These are phyloP conservation scores for Myotis vivesi DNA, from an alignment of 2,797 vertebrate genomes.

Conservation along the genomic window DNA sequence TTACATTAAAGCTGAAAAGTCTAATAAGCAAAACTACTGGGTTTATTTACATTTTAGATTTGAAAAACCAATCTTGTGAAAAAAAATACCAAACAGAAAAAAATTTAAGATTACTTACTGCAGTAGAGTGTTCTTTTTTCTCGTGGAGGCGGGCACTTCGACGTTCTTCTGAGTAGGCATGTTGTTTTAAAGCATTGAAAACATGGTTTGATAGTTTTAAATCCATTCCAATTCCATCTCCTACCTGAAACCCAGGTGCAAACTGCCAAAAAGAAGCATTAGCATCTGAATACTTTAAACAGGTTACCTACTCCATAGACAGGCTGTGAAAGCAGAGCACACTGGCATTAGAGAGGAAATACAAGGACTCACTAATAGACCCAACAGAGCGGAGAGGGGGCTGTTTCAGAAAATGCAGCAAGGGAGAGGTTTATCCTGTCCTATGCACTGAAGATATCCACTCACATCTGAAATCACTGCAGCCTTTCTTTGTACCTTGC, in stretches of 20 bases:
- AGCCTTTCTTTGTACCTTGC: not conserved
- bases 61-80: slow-evolving; percentile 21
- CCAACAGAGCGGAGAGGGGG: not conserved
- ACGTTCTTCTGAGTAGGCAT: slow-evolving; percentile 94
- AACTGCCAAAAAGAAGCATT: slow-evolving; percentile 86
- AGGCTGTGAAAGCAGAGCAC: not conserved
- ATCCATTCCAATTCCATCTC: slow-evolving; percentile 97
- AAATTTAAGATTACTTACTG: slow-evolving; percentile 84
- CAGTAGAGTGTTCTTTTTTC: slow-evolving; percentile 98
- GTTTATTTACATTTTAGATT: slow-evolving; percentile 23
- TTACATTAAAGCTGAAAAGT: slow-evolving; percentile 21
- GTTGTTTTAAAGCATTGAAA: slow-evolving; percentile 96
- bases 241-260: slow-evolving; percentile 94
- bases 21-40: not conserved
- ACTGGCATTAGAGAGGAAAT: not conserved
- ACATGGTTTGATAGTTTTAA: slow-evolving; percentile 97
- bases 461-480: not conserved
- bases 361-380: not conserved
- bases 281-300: slow-evolving; percentile 24
- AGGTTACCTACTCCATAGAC: not conserved
- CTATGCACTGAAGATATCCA: not conserved
- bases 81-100: slow-evolving; percentile 1
- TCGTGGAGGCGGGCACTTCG: slow-evolving; percentile 95
- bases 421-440: not conserved
- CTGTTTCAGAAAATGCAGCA: not conserved